Conservation (phyloP, 1,140 invertebrate species). For the Orussus abietinus region DNA sequence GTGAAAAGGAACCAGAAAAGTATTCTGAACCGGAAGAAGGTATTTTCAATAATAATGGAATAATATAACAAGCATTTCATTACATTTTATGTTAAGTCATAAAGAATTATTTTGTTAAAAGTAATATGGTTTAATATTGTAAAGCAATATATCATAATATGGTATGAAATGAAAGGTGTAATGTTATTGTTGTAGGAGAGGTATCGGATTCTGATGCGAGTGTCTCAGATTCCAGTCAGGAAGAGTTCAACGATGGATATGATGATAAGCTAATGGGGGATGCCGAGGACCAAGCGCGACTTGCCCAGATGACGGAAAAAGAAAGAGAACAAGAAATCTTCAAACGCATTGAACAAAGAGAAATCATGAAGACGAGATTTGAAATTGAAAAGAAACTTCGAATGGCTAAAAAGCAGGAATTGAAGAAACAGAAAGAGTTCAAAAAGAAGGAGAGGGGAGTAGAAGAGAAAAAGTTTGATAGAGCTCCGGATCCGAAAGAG, state of each 20-base stretch:
- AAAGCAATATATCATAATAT: no score
- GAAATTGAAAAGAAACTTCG: slow-evolving; percentile 94
- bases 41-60: no score
- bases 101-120: slow-evolving; percentile 5
- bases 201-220: slow-evolving; percentile 60
- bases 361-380: slow-evolving; percentile 91
- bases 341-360: slow-evolving; percentile 90
- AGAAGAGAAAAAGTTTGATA: slow-evolving; percentile 51
- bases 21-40: slow-evolving; percentile 72
- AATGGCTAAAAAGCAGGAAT: slow-evolving; percentile 78
- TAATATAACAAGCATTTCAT: no score
- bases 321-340: slow-evolving; percentile 96
- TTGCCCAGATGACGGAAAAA: slow-evolving; percentile 93
- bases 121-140: slow-evolving; percentile 6
- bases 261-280: slow-evolving; percentile 97
- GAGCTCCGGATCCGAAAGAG: slow-evolving; percentile 69
- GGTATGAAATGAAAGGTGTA: slow-evolving; percentile 3
- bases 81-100: no score
- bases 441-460: slow-evolving; percentile 60
- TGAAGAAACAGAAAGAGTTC: slow-evolving; percentile 62
- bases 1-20: slow-evolving; percentile 56
- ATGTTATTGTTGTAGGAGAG: slow-evolving; percentile 54
- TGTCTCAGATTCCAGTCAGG: slow-evolving; percentile 57
- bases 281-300: slow-evolving; percentile 84
- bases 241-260: slow-evolving; percentile 79